These are phyloP conservation scores for Dynastes hyllus DNA, from an alignment of 2,888 invertebrate species.

Conservation along the genomic window DNA sequence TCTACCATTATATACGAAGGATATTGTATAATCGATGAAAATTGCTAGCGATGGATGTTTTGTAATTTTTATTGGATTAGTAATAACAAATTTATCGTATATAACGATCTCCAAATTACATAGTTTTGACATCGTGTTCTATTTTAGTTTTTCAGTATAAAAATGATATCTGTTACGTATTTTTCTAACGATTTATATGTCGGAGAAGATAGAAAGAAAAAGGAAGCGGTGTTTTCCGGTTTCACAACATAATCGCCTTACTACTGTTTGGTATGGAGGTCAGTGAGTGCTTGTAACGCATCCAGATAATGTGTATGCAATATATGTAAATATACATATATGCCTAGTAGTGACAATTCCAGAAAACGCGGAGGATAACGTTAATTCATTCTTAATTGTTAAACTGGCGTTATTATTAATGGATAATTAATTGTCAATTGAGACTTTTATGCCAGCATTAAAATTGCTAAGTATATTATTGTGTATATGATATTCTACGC, in stretches of 20 bases:
- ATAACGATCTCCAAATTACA: too few relatives aligned
- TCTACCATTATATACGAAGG: neutral
- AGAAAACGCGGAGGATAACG: slow-evolving; percentile 17
- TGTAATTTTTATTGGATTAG: too few relatives aligned
- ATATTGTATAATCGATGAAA: neutral
- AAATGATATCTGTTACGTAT: neutral
- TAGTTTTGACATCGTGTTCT: too few relatives aligned
- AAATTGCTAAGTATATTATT: too few relatives aligned
- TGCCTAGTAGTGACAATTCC: slow-evolving; percentile 8
- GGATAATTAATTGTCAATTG: neutral
- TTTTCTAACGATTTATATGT: neutral
- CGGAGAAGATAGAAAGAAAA: slow-evolving; percentile 4
- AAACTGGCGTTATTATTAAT: too few relatives aligned
- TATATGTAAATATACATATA: too few relatives aligned
- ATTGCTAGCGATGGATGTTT: neutral
- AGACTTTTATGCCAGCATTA: neutral
- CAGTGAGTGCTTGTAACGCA: slow-evolving; percentile 24
- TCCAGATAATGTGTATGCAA: too few relatives aligned
- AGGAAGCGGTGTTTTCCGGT: slow-evolving; percentile 41
- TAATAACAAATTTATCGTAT: too few relatives aligned
- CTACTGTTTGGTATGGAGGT: slow-evolving; percentile 23
- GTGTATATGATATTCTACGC: too few relatives aligned
- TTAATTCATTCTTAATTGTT: neutral
- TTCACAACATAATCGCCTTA: slow-evolving; percentile 13
- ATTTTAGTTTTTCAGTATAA: neutral